Conservation (phyloP, 2,113 vertebrate genomes). For the Sturnira hondurensis region DNA sequence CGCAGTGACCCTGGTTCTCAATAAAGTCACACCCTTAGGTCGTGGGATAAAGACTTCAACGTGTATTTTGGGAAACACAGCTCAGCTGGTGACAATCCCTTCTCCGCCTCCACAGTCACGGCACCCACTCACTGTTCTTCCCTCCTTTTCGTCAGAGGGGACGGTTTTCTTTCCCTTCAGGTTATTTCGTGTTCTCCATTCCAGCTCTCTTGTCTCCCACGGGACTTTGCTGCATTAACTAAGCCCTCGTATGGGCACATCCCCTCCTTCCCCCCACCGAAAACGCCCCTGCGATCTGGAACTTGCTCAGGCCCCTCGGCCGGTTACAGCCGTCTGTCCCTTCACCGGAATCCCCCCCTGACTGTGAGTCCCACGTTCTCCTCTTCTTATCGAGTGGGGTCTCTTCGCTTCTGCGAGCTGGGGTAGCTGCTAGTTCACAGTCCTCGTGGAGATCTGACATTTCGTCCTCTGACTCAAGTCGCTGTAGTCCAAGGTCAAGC, state of each 20-base stretch:
- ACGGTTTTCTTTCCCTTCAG: background rate
- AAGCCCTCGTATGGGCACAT: background rate
- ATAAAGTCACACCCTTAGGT: background rate
- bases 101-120: background rate
- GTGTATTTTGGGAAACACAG: background rate
- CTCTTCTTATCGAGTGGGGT: background rate
- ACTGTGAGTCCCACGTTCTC: background rate
- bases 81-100: background rate
- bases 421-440: background rate
- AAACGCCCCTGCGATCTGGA: background rate
- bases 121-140: background rate
- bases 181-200: background rate
- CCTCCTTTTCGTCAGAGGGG: background rate
- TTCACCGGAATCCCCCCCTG: background rate
- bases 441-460: background rate
- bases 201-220: background rate
- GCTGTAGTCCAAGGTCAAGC: background rate
- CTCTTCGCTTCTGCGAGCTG: background rate
- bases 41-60: background rate
- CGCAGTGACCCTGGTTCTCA: background rate
- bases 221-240: background rate
- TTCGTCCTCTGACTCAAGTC: background rate
- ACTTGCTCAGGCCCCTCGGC: background rate
- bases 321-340: background rate
- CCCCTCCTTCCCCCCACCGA: background rate